Evolutionary conservation across 1,140 invertebrate genomes (phyloP).

Genomic region (Drosophila novamexicana): DNA sequence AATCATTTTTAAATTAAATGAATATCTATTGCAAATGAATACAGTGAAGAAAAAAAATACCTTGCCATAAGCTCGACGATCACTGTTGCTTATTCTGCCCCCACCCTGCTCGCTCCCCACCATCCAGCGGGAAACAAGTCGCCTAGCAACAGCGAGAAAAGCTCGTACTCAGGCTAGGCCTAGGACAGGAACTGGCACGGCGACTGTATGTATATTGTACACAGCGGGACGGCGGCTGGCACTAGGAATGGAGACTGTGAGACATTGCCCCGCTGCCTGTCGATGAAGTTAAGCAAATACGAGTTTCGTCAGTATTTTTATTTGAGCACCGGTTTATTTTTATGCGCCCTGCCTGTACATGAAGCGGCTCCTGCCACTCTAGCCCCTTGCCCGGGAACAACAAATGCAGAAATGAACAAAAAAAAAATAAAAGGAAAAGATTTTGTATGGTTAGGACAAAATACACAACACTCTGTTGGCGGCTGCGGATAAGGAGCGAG

Average conservation of each 20-base stretch:
- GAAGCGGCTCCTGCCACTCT: slow-evolving; percentile 33
- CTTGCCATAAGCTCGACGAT: slow-evolving; percentile 1
- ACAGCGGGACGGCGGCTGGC: slow-evolving; percentile 20
- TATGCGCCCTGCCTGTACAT: slow-evolving; percentile 53
- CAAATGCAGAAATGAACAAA: slow-evolving; percentile 62
- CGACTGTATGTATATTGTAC: slow-evolving; percentile 11
- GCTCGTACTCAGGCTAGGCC: not conserved
- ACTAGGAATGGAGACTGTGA: slow-evolving; percentile 29
- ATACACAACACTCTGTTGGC: slow-evolving; percentile 25
- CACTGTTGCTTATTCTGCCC: not conserved
- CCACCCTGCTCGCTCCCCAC: not conserved
- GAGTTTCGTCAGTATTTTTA: slow-evolving; percentile 77
- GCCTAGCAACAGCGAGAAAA: slow-evolving; percentile 22
- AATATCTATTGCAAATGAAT: not conserved
- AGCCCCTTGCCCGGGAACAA: slow-evolving; percentile 41
- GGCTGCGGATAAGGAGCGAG: slow-evolving; percentile 14
- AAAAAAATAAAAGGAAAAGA: slow-evolving; percentile 21
- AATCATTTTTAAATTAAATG: not conserved
- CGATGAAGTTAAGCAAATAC: slow-evolving; percentile 75
- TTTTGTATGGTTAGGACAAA: slow-evolving; percentile 70
- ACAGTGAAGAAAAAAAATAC: not conserved
- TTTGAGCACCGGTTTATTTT: slow-evolving; percentile 72
- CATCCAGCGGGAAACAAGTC: slow-evolving; percentile 10
- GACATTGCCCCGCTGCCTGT: slow-evolving; percentile 18
- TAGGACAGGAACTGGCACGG: slow-evolving; percentile 15